Conservation (phyloP, 2,888 invertebrate species). For the Patella depressa region DNA sequence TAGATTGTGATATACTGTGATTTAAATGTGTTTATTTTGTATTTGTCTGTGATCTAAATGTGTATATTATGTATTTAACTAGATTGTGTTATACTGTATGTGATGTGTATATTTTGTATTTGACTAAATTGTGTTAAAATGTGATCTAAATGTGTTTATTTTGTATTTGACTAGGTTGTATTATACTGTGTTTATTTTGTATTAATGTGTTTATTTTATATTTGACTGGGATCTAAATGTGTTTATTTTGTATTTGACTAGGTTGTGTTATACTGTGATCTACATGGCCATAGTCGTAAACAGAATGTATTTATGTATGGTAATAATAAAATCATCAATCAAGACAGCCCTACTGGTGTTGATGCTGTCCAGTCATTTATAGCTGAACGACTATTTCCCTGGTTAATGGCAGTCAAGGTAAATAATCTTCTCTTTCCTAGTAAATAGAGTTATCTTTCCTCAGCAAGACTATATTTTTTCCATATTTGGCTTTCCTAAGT, state of each 20-base stretch:
- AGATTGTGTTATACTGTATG: too few species aligned
- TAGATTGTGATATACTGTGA: neutral
- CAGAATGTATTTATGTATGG: constrained; percentile 72
- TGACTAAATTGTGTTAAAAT: too few species aligned
- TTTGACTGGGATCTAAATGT: neutral
- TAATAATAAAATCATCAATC: constrained; percentile 61
- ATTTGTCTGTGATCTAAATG: constrained; percentile 67
- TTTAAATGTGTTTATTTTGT: neutral
- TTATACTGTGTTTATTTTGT: too few species aligned
- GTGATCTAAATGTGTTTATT: neutral
- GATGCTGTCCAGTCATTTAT: constrained; percentile 61
- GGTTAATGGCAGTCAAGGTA: constrained; percentile 69
- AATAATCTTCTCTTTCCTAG: too few species aligned
- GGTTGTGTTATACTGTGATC: constrained; percentile 69
- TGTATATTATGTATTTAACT: too few species aligned
- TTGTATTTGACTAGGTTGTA: neutral
- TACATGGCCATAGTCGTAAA: constrained; percentile 71
- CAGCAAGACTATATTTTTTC: too few species aligned
- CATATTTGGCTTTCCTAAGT: too few species aligned
- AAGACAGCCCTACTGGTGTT: constrained; percentile 39
- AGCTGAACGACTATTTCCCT: constrained; percentile 68
- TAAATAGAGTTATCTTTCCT: too few species aligned
- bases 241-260: constrained; percentile 33
- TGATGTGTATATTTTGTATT: too few species aligned
- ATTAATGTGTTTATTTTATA: neutral